Conservation (phyloP, 35 echinoderm and acorn worm species). For the Stichopus chloronotus region DNA sequence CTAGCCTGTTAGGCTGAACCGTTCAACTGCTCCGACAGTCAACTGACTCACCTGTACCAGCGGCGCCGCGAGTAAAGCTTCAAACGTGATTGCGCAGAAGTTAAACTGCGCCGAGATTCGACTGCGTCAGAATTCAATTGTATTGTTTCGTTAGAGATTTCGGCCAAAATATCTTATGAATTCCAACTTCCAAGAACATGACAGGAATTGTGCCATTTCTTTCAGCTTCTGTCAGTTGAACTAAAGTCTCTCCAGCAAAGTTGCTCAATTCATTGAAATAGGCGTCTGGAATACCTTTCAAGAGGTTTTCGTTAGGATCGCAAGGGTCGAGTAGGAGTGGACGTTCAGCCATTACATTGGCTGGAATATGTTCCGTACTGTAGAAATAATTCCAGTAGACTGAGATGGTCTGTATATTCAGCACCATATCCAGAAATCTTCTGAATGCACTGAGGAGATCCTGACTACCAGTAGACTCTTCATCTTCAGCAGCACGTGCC, state of each 20-base stretch:
- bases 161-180: background rate
- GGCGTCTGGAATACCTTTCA: background rate
- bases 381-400: background rate
- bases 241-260: background rate
- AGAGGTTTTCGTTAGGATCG: conserved; percentile 3
- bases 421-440: background rate
- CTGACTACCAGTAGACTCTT: background rate
- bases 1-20: too few relatives aligned
- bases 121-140: too few relatives aligned
- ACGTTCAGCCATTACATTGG: background rate
- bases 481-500: background rate
- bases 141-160: background rate
- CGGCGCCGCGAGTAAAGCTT: too few relatives aligned
- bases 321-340: conserved; percentile 9
- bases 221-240: background rate
- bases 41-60: too few relatives aligned
- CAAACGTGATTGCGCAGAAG: too few relatives aligned
- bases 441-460: background rate
- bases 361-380: background rate
- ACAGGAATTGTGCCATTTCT: too few relatives aligned
- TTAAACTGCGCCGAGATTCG: too few relatives aligned
- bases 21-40: too few relatives aligned
- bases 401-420: background rate
- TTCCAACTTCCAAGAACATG: too few relatives aligned
- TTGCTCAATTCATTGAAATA: background rate